A percentile compares a stretch with the other conserved stretches of the same genome.
phyloP scores from a whole-genome alignment of 2,888 invertebrate species.

The Actias luna region DNA sequence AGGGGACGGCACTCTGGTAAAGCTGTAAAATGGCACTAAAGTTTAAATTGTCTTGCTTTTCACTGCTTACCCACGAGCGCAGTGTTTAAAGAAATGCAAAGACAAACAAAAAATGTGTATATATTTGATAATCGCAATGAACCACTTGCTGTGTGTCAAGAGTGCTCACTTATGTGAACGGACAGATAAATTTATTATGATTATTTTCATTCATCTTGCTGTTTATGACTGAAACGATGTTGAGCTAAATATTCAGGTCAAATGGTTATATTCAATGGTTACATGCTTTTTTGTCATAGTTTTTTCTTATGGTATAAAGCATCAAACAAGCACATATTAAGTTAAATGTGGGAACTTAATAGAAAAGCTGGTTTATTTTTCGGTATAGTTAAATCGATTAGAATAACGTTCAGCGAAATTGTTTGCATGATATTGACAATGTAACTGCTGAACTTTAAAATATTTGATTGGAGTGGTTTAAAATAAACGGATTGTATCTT shows the following conservation, averaged over 20 bases:
- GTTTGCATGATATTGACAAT: neutral
- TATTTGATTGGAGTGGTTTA: too few relatives aligned
- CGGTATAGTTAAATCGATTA: neutral
- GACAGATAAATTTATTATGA: slow-evolving; percentile 33
- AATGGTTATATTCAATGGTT: neutral
- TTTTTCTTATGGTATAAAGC: too few relatives aligned
- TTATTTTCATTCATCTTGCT: slow-evolving; percentile 34
- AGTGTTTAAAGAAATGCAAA: too few relatives aligned
- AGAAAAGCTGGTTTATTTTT: neutral
- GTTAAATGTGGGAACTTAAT: neutral
- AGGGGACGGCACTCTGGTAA: too few relatives aligned
- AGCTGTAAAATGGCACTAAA: too few relatives aligned
- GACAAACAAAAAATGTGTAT: too few relatives aligned
- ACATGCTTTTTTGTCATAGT: slow-evolving; percentile 9
- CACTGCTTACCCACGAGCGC: too few relatives aligned
- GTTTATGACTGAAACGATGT: slow-evolving; percentile 22
- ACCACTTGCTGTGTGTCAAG: slow-evolving; percentile 1
- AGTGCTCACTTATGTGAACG: slow-evolving; percentile 25
- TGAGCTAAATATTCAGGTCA: slow-evolving; percentile 17
- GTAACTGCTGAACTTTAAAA: too few relatives aligned
- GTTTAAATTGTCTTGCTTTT: too few relatives aligned
- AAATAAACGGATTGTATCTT: too few relatives aligned
- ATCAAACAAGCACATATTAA: too few relatives aligned
- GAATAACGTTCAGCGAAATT: neutral
- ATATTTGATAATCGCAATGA: neutral